Percentiles rank a stretch among this genome's conserved stretches.
Evolutionary conservation across 2,888 invertebrate genomes (phyloP).

Genomic region (Papilio protenor): DNA sequence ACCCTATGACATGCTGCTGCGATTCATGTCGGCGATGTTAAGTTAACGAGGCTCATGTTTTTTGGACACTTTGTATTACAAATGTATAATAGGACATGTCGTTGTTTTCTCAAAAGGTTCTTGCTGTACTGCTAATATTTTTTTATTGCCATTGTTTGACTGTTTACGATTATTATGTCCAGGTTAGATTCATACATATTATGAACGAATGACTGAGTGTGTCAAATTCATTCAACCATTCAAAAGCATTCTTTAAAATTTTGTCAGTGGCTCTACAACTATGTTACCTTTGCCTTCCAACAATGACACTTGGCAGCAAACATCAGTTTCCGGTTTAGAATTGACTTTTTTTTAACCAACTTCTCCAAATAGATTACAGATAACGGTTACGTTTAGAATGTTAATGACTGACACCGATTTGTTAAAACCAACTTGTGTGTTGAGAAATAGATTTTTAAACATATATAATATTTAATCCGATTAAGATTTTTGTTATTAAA

Average conservation of each 20-base stretch:
- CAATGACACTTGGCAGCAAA: constrained; percentile 21
- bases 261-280: not conserved
- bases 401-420: constrained; percentile 42
- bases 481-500: constrained; percentile 25
- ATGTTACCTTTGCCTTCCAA: constrained; percentile 26
- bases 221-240: not conserved
- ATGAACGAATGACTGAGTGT: not conserved
- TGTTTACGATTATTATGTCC: not conserved
- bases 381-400: constrained; percentile 41
- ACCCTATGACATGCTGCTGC: constrained; percentile 16
- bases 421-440: constrained; percentile 33
- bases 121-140: not conserved
- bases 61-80: constrained; percentile 34
- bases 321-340: constrained; percentile 30
- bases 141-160: too few relatives aligned
- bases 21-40: constrained; percentile 33
- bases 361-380: constrained; percentile 36
- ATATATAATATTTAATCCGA: constrained; percentile 23
- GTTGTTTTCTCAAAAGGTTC: constrained; percentile 11
- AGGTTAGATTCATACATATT: too few relatives aligned
- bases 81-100: constrained; percentile 11
- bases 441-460: constrained; percentile 36
- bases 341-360: constrained; percentile 35
- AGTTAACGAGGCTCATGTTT: constrained; percentile 39
- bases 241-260: not conserved